phyloP scores from a whole-genome alignment of 2,888 invertebrate species.

The Athalia circularis region DNA sequence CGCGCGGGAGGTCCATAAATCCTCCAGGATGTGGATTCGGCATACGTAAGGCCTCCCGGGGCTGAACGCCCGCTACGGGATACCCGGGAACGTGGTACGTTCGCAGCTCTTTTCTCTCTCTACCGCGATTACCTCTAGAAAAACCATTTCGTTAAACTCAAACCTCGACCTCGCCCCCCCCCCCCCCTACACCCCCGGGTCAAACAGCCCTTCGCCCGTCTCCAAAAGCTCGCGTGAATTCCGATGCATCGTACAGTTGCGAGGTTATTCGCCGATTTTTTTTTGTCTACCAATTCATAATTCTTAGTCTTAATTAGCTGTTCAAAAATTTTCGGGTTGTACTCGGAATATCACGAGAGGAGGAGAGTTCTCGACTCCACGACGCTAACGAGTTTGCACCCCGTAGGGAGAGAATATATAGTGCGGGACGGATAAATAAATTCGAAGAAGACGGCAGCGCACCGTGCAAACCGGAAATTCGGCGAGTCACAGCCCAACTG shows the following conservation, averaged over 20 bases:
- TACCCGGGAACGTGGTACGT: not conserved
- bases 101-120: not conserved
- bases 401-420: not conserved
- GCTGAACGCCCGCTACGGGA: slow-evolving; percentile 18
- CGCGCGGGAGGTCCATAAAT: slow-evolving; percentile 19
- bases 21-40: slow-evolving; percentile 45
- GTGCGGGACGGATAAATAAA: not conserved
- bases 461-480: slow-evolving; percentile 55
- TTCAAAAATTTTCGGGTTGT: not conserved
- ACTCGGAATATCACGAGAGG: not conserved
- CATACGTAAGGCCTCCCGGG: slow-evolving; percentile 46
- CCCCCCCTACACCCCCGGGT: not conserved
- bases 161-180: not conserved
- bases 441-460: slow-evolving; percentile 23
- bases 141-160: slow-evolving; percentile 18
- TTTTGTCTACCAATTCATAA: not conserved
- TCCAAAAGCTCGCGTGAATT: no score
- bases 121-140: not conserved
- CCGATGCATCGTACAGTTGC: no score
- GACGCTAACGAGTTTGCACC: slow-evolving; percentile 15
- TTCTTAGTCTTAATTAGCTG: not conserved
- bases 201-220: not conserved
- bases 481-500: slow-evolving; percentile 57
- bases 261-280: not conserved
- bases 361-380: not conserved